Base-by-base conservation (phyloP, 2,797 vertebrate genomes). In the Sciurus carolinensis region DNA sequence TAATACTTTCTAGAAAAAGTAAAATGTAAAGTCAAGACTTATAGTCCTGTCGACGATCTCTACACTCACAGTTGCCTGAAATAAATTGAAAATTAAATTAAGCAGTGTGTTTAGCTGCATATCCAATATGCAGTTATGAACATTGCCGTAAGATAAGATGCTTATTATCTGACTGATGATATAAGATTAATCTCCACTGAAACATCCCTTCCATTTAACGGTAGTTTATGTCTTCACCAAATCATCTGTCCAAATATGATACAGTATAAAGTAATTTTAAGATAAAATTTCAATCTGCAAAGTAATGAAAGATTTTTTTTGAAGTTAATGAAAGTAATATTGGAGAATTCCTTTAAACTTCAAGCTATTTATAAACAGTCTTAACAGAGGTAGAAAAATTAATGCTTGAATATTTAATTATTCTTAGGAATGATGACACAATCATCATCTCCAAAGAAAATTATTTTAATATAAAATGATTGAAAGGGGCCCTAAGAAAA, bases 341-440 rank as follows among this genome's bases (percentile, higher is more conserved):
- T 39, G n/a, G 13, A 89, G 9, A 52, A 86, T 64, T 72, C 76
- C 64, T 90, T 59, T 80, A 87, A 80, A 50, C 3, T 20, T 39
- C 4, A 20, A 87, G 26, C 8, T 30, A 59, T 69, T 47, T 67
- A 72, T 67, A 77, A 84, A 69, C 0, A 85, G 22, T 11, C 88
- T 87, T 71, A 93, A 87, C 15, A 71, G 24, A 36, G 18, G 28
- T 26, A 87, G 9, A 83, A 85, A 5, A 47, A 33, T 59, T 76
- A 94, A 59, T 92, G 47, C 73, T 79, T 54, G 44, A 83, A 47
- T 73, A 87, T 26, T 64, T 50, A 71, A 26, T 92, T 62, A 75
- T 28, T 57, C 26, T 93, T 42, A 39, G 47, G 24, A 52, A 64
- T 86, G 28, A 82, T 89, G 64, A 36, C 54, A 86, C 3, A 33